These are phyloP conservation scores for Phalangium opilio DNA, from an alignment of 2,888 invertebrate genomes.

Conservation along the genomic window DNA sequence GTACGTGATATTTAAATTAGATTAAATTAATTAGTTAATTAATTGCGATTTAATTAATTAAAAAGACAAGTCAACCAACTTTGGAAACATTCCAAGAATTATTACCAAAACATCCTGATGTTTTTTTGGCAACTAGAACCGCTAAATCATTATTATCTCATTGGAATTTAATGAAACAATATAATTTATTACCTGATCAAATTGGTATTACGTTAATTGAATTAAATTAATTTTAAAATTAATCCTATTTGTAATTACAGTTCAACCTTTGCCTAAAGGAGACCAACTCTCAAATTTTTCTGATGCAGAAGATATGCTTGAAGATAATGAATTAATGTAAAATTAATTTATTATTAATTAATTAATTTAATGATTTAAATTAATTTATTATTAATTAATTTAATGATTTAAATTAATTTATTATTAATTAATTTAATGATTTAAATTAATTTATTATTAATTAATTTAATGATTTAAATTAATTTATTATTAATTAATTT, in stretches of 20 bases:
- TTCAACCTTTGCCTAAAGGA: conserved; percentile 32
- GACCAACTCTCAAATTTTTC: conserved; percentile 48
- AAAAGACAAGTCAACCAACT: conserved; percentile 31
- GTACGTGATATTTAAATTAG: conserved; percentile 33
- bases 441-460: conserved; percentile 1
- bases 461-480: neutral
- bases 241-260: conserved; percentile 18
- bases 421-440: neutral
- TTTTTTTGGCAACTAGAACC: conserved; percentile 75
- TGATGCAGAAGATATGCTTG: conserved; percentile 76
- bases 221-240: too few relatives aligned
- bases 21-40: neutral
- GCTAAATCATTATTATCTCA: conserved; percentile 68
- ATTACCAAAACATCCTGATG: conserved; percentile 60
- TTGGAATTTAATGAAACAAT: conserved; percentile 85
- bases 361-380: too few relatives aligned
- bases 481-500: neutral
- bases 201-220: conserved; percentile 36
- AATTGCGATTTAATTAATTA: neutral
- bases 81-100: conserved; percentile 69
- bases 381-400: conserved; percentile 1
- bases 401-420: neutral
- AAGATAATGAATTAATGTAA: conserved; percentile 58
- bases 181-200: conserved; percentile 79
- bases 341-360: conserved; percentile 11